Base-by-base conservation (phyloP, 2,888 invertebrate species). In the Acleris cristana region DNA sequence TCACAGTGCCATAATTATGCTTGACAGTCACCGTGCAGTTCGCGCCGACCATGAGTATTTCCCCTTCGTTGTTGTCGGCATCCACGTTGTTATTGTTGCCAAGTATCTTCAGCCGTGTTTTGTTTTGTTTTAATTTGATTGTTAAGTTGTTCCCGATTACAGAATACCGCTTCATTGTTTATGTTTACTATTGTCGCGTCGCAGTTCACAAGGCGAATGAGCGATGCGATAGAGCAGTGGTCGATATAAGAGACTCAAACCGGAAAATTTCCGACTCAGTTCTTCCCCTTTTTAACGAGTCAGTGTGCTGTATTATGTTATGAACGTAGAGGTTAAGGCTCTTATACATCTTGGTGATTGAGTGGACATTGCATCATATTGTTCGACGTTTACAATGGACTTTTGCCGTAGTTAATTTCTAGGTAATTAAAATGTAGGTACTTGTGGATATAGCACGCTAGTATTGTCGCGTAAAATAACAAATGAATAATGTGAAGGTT, bases 71-170 rank as follows among this genome's bases (percentile, higher is more conserved):
- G 51, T 73, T 78, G 14, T 70, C 60, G 59, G 85, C 81, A 56
- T 73, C 78, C n/a, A 86, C 76, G 44, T 73, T 72, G 68, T 83
- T 85, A 65, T 83, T 80, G 54, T 81, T 73, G 6, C 85, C 85
- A 45, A 81, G 70, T 56, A 85, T 81, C 66, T 77, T 79, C 55
- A 84, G 70, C n/a, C 69, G 72, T 62, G 78, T 71, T 49, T 72
- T 72, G 70, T 86, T 86, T 64, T 79, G 74, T 3, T 68, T 68
- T 71, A 85, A 75, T 63, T 79, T 78, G 72, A 86, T 78, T 55
- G 75, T 75, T 64, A 84, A 74, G 71, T 83, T 79, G 65, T 77
- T 80, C 12, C 83, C 84, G 16, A 75, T 69, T 16, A 85, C 53
- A 5, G 73, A 71, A 71, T 81, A 82, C 63, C 78, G 80, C 74